Conservation (phyloP, 2,888 invertebrate species). For the Gastrophysa polygoni region DNA sequence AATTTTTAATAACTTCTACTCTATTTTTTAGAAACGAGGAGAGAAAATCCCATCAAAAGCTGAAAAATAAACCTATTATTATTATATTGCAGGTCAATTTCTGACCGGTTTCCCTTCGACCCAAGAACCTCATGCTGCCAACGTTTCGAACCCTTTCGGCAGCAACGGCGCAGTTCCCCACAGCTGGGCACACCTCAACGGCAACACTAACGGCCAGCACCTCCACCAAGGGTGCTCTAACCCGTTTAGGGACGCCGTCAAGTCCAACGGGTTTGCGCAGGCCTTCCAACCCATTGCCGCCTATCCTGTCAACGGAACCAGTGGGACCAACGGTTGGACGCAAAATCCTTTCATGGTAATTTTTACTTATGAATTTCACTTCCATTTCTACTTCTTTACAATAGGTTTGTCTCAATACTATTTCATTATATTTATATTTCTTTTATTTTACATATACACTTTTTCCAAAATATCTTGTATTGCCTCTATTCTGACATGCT, state of each 20-base stretch:
- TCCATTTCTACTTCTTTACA: too few species aligned
- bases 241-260: slow-evolving; percentile 49
- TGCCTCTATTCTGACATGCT: too few species aligned
- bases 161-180: slow-evolving; percentile 21
- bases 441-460: too few species aligned
- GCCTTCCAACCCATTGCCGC: slow-evolving; percentile 43
- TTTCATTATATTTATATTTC: too few species aligned
- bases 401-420: too few species aligned
- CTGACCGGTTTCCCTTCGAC: slow-evolving; percentile 47
- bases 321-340: slow-evolving; percentile 45
- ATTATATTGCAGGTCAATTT: slow-evolving; percentile 52
- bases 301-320: slow-evolving; percentile 40
- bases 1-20: too few species aligned
- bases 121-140: slow-evolving; percentile 40
- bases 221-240: slow-evolving; percentile 44
- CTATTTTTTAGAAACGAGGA: too few species aligned
- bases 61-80: too few species aligned
- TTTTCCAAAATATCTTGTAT: too few species aligned
- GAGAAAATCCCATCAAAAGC: too few species aligned
- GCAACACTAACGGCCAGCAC: slow-evolving; percentile 31
- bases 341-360: slow-evolving; percentile 56
- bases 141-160: slow-evolving; percentile 45
- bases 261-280: slow-evolving; percentile 46
- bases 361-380: too few species aligned
- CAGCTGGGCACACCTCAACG: slow-evolving; percentile 32